Percentiles rank a stretch among this genome's conserved stretches.
Conservation (phyloP, 37 sponge, comb jelly and placozoan species). For the Cliona cf. orientalis region DNA sequence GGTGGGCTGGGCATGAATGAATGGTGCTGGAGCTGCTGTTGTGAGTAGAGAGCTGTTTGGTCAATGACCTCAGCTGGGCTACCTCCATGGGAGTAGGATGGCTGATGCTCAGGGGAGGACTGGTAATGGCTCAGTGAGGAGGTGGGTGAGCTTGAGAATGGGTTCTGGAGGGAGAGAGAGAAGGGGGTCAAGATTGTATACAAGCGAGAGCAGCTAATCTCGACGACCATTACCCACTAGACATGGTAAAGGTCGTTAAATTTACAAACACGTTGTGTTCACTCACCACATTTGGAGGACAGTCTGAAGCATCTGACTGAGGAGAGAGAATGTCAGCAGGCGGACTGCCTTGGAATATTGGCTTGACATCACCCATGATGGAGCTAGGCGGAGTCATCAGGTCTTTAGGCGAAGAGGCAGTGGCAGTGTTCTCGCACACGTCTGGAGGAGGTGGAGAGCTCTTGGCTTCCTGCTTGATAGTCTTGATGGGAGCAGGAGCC, state of each 20-base stretch:
- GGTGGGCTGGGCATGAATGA: conserved; percentile 26
- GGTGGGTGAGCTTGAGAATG: too few species aligned
- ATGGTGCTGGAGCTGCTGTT: neutral
- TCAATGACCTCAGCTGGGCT: neutral
- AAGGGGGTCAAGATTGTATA: too few species aligned
- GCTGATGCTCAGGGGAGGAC: neutral
- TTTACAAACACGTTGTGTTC: neutral
- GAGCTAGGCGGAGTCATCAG: neutral
- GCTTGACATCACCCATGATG: neutral
- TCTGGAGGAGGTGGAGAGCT: too few species aligned
- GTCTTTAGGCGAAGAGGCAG: neutral
- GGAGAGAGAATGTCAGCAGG: neutral
- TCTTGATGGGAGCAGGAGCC: neutral
- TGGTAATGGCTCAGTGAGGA: too few species aligned
- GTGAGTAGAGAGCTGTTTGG: neutral
- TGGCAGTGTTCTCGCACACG: too few species aligned
- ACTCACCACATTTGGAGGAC: conserved; percentile 21
- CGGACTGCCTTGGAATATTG: neutral
- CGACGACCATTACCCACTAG: too few species aligned
- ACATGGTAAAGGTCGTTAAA: too few species aligned
- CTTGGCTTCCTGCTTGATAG: neutral
- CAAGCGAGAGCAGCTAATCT: too few species aligned
- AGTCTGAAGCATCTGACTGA: neutral
- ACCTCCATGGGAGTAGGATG: neutral
- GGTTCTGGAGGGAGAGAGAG: too few species aligned